Base-by-base conservation (phyloP, 1,140 invertebrate genomes). In the Tetraneura akinire region DNA sequence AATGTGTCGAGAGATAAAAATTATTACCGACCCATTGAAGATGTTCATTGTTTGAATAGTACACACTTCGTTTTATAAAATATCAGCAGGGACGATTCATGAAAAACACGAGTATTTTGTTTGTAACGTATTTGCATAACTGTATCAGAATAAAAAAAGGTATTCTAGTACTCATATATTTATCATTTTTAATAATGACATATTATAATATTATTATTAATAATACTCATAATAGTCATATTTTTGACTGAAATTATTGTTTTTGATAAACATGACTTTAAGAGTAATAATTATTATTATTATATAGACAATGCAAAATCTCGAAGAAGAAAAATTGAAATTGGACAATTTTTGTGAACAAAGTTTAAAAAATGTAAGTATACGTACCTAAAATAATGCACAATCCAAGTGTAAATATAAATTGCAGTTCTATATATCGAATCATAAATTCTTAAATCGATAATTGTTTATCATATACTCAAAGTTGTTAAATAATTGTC, bases 321-420 rank as follows among this genome's bases (percentile, higher is more conserved):
- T 96, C 83, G 94, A 96, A 86, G 94, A 96, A 84, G 94, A 96
- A 85, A 94, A 95, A 87, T 92, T 92, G 21, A 95, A 95, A 88
- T 87, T 96, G 83, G 94, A 96, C 85, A 90, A 92, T 29, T 96
- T 95, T 85, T 95, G 94, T 84, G 93, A 96, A 85, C 93, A 94
- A 86, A 94, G 94, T 86, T 89, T 95, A 83, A 95, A 94, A 87
- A 94, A 94, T 85, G 94, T 96, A 88, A 92, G 91, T 90, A 51
- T 10, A 37, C 32, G 32, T n/a, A n/a, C n/a, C n/a, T n/a, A n/a
- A n/a, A n/a, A n/a, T n/a, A n/a, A n/a, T n/a, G n/a, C n/a, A n/a
- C n/a, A n/a, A n/a, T n/a, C n/a, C n/a, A n/a, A n/a, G n/a, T n/a
- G n/a, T n/a, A n/a, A n/a, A n/a, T n/a, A n/a, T n/a, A n/a, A n/a